phyloP scores from a whole-genome alignment of 2,797 vertebrate genomes.

The Perodicticus potto region DNA sequence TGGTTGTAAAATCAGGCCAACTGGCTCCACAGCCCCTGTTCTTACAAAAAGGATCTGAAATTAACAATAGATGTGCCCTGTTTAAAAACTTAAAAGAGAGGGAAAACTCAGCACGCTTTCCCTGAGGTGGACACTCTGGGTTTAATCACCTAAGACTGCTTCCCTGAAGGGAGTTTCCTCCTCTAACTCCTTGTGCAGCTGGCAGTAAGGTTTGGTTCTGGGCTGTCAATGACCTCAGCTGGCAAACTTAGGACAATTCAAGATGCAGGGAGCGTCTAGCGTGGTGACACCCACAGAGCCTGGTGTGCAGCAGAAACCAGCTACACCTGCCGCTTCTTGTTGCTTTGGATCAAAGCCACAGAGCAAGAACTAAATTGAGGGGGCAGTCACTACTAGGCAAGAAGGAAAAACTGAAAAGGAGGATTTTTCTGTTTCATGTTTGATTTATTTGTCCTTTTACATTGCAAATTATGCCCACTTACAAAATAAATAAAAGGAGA shows the following conservation, averaged over 20 bases:
- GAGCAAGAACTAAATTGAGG: background rate
- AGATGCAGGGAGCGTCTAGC: background rate
- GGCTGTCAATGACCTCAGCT: background rate
- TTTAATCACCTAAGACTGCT: background rate
- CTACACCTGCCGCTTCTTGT: background rate
- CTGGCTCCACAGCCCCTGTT: background rate
- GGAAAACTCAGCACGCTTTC: background rate
- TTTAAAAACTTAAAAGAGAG: background rate
- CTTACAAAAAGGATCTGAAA: no score
- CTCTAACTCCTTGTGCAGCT: background rate
- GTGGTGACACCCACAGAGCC: rapidly evolving
- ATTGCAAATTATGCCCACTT: background rate
- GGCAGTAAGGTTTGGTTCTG: background rate
- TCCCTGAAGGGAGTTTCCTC: background rate
- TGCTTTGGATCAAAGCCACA: background rate
- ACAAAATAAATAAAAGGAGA: background rate
- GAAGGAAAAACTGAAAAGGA: background rate
- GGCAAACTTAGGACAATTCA: background rate
- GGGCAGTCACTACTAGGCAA: no score
- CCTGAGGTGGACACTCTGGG: background rate
- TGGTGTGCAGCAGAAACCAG: background rate
- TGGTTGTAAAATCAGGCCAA: background rate
- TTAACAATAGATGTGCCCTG: background rate
- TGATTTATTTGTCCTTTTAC: background rate
- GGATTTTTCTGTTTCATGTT: background rate